Percentiles rank a stretch among this genome's conserved stretches.
Evolutionary conservation across 2,888 invertebrate genomes (phyloP).

Genomic region (Chymomyza procnemis): DNA sequence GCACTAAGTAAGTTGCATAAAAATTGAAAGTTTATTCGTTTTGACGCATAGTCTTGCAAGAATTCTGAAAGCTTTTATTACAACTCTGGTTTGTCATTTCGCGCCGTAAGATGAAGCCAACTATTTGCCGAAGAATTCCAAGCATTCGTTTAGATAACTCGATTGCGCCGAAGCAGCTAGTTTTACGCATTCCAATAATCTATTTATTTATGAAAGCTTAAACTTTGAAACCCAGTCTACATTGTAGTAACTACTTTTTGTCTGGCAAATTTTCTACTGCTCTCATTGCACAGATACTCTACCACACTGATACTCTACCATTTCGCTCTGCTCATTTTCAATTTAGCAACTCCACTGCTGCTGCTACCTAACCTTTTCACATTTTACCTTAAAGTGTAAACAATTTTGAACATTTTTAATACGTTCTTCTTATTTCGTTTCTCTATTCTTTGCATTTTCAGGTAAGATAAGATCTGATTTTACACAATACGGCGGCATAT

Average conservation of each 20-base stretch:
- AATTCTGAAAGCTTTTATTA: too few species aligned
- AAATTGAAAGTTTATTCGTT: background rate
- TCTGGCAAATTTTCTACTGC: background rate
- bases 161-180: background rate
- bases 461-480: constrained; percentile 78
- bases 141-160: too few species aligned
- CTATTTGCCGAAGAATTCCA: too few species aligned
- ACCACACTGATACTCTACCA: background rate
- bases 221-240: background rate
- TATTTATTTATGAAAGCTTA: too few species aligned
- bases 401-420: constrained; percentile 56
- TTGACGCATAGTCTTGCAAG: too few species aligned
- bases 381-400: constrained; percentile 28
- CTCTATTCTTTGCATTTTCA: constrained; percentile 57
- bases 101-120: too few species aligned
- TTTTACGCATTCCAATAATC: background rate
- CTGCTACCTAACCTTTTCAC: background rate
- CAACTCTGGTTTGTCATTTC: too few species aligned
- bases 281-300: background rate
- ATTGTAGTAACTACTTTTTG: constrained; percentile 5
- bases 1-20: background rate
- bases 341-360: background rate
- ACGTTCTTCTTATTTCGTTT: constrained; percentile 54
- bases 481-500: constrained; percentile 78
- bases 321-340: background rate